Evolutionary conservation across 1,140 invertebrate species (phyloP).

Genomic region (Apolygus lucorum): DNA sequence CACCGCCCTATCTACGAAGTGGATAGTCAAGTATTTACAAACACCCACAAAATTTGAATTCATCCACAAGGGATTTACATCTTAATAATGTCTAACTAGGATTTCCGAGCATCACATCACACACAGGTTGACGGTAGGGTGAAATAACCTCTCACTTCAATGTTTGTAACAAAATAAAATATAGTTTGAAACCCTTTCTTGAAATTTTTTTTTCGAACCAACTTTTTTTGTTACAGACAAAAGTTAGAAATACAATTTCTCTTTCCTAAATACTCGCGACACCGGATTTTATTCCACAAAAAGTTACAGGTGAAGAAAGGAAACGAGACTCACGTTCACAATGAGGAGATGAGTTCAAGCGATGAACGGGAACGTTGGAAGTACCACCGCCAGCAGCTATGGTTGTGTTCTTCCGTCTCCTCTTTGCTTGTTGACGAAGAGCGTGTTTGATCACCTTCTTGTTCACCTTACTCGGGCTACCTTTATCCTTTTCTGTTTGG

Average conservation of each 20-base stretch:
- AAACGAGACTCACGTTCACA: slow-evolving; percentile 10
- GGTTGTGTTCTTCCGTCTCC: slow-evolving; percentile 64
- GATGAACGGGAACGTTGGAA: slow-evolving; percentile 33
- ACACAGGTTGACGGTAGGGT: too few relatives aligned
- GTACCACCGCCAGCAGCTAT: slow-evolving; percentile 61
- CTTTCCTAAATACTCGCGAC: background rate
- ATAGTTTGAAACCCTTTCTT: background rate
- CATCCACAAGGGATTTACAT: too few relatives aligned
- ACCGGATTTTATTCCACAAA: too few relatives aligned
- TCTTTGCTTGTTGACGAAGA: slow-evolving; percentile 65
- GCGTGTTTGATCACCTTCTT: slow-evolving; percentile 60
- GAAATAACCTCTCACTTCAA: too few relatives aligned
- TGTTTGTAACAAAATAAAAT: background rate
- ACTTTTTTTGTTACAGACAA: background rate
- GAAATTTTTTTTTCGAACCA: background rate
- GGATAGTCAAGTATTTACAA: too few relatives aligned
- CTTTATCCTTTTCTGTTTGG: too few relatives aligned
- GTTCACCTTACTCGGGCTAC: background rate
- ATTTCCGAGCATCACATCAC: too few relatives aligned
- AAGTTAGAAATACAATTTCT: background rate
- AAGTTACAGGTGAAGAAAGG: too few relatives aligned
- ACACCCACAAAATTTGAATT: too few relatives aligned
- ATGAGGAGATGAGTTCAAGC: slow-evolving; percentile 35
- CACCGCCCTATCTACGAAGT: too few relatives aligned
- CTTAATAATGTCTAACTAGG: too few relatives aligned